Evolutionary conservation across 2,113 vertebrate species (phyloP).

Genomic region (Aleadryas rufinucha): DNA sequence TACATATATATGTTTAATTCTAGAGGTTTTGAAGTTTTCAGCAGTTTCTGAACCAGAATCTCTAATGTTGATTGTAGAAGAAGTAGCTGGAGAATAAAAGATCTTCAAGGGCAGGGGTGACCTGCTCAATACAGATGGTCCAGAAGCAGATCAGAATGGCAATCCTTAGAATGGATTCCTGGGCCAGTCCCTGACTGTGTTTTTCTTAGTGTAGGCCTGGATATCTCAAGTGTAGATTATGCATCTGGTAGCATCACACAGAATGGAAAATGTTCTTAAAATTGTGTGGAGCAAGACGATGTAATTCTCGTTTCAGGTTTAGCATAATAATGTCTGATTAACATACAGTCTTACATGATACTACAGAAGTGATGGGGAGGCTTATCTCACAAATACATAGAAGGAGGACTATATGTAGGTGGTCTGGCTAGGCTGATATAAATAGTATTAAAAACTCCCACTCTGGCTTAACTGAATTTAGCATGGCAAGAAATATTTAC

Average conservation of each 20-base stretch:
- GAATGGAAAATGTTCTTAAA: neutral
- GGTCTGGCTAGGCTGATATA: neutral
- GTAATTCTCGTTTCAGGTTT: neutral
- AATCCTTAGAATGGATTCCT: neutral
- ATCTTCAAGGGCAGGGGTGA: neutral
- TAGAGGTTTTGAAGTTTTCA: neutral
- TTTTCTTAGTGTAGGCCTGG: neutral
- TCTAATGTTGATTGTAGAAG: neutral
- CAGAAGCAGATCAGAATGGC: neutral
- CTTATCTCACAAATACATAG: neutral
- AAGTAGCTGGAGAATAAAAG: neutral
- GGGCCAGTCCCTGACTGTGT: neutral
- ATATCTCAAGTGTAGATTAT: neutral
- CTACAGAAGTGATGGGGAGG: neutral
- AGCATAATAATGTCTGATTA: neutral
- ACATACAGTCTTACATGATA: neutral
- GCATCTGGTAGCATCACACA: neutral
- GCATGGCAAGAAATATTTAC: neutral
- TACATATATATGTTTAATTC: neutral
- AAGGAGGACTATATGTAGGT: neutral
- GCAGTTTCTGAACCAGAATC: neutral
- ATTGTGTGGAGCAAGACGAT: neutral
- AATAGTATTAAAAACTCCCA: neutral
- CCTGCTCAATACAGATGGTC: neutral
- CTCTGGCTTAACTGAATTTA: constrained; percentile 15